phyloP scores from a whole-genome alignment of 2,888 invertebrate species.

The Pseudanteris insignis region DNA sequence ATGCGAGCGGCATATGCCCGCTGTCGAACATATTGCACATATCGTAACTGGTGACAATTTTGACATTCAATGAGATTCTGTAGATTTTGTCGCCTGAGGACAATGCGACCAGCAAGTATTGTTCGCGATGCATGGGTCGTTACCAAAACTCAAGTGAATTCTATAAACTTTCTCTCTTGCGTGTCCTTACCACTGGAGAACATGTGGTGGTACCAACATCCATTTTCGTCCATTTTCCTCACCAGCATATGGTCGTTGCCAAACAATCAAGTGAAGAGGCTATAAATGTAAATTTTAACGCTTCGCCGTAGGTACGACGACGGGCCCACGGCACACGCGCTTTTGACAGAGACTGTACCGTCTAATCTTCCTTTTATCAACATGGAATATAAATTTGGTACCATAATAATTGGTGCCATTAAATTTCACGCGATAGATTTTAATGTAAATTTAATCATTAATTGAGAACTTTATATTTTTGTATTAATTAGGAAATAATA shows the following conservation, averaged over 20 bases:
- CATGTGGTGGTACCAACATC: conserved; percentile 28
- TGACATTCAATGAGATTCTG: conserved; percentile 11
- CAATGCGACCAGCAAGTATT: conserved; percentile 36
- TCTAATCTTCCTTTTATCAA: no score
- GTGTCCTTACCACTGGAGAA: conserved; percentile 26
- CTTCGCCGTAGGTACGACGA: not conserved
- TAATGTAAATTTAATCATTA: no score
- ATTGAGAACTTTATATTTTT: no score
- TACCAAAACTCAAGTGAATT: conserved; percentile 33
- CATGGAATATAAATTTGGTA: no score
- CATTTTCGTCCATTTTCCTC: conserved; percentile 19
- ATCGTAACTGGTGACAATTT: conserved; percentile 25
- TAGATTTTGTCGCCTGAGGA: conserved; percentile 24
- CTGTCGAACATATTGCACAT: conserved; percentile 1
- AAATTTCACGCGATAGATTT: no score
- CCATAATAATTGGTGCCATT: no score
- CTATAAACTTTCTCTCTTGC: conserved; percentile 29
- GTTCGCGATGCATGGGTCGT: conserved; percentile 15
- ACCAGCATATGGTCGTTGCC: conserved; percentile 32
- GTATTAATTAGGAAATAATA: no score
- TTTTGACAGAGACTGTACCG: no score
- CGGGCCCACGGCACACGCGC: no score
- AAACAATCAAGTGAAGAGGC: conserved; percentile 33
- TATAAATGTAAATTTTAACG: conserved; percentile 32
- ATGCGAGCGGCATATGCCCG: conserved; percentile 14